Base-by-base conservation (phyloP, 2,888 invertebrate species). In the Cheilosia vulpina region DNA sequence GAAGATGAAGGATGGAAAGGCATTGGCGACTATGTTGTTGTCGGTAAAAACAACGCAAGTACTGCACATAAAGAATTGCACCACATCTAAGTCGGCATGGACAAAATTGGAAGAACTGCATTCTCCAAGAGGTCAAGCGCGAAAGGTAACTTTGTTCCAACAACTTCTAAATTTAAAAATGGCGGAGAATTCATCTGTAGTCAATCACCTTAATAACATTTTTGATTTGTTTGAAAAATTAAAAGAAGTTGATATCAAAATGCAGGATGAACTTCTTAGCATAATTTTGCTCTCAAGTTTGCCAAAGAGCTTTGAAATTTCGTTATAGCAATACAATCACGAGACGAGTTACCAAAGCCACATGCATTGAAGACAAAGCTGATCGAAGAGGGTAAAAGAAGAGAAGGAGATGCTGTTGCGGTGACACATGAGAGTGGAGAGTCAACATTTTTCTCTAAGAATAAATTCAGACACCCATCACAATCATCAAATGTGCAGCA, bases 301-400 rank as follows among this genome's bases (percentile, higher is more conserved):
- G 17, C 71, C 58, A 5, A 50, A 57, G 15, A 71, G 34, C 17
- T 71, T 57, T 45, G 55, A 11, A 68, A 55, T 55, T 55, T 71
- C 31, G 21, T 58, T 19, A 50, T 50, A 58, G 73, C 62, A 13
- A 73, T 73, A 19, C 53, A 73, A 52, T 60, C 73, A 9, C 27
- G 63, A 27, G 47, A 65, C 55, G 31, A 19, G 11, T 19, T 75
- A 55, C 55, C 65, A 9, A 55, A 6, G 27, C 24, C 57, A n/a
- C 45, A 11, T 41, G 53, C 24, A 38, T 52, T 82, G n/a, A 82
- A 72, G 15, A 60, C 41, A 13, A 76, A 82, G 47, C 57, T 71
- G 43, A 43, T 82, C 11, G 82, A 76, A 21, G 82, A 82, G n/a
- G 63, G 47, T 9, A 68, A 82, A 41, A 71, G 76, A 47, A 55